phyloP scores from a whole-genome alignment of 2,888 invertebrate genomes.

The Tetragonisca angustula region DNA sequence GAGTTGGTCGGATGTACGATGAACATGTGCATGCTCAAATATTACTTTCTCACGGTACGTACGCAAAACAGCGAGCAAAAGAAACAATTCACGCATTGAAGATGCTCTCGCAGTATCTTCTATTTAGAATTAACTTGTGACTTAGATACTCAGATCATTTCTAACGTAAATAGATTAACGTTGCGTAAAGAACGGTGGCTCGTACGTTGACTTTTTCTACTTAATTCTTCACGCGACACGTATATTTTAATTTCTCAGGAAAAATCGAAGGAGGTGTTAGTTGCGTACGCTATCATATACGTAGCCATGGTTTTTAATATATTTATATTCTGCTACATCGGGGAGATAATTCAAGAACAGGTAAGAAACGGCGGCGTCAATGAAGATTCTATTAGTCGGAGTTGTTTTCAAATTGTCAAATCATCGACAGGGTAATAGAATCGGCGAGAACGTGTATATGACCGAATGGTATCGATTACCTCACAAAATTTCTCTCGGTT shows the following conservation, averaged over 20 bases:
- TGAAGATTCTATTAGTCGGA: background rate
- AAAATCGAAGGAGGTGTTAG: conserved; percentile 6
- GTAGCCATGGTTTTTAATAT: conserved; percentile 76
- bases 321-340: conserved; percentile 78
- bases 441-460: conserved; percentile 70
- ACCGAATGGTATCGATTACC: conserved; percentile 70
- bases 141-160: no score
- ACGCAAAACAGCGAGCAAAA: background rate
- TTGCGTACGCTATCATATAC: conserved; percentile 24
- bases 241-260: conserved; percentile 17
- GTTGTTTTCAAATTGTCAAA: background rate
- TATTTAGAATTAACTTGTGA: background rate
- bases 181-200: background rate
- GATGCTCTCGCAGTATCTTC: background rate
- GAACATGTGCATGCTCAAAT: conserved; percentile 78
- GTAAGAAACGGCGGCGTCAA: conserved; percentile 37
- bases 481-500: conserved; percentile 48
- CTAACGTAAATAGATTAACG: background rate
- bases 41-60: conserved; percentile 76
- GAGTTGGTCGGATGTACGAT: conserved; percentile 78
- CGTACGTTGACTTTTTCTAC: background rate
- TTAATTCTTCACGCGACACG: background rate
- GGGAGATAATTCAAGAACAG: conserved; percentile 63
- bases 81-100: background rate
- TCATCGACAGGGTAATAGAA: conserved; percentile 60